phyloP scores from a whole-genome alignment of 2,797 vertebrate species.

The Chiloscyllium punctatum region DNA sequence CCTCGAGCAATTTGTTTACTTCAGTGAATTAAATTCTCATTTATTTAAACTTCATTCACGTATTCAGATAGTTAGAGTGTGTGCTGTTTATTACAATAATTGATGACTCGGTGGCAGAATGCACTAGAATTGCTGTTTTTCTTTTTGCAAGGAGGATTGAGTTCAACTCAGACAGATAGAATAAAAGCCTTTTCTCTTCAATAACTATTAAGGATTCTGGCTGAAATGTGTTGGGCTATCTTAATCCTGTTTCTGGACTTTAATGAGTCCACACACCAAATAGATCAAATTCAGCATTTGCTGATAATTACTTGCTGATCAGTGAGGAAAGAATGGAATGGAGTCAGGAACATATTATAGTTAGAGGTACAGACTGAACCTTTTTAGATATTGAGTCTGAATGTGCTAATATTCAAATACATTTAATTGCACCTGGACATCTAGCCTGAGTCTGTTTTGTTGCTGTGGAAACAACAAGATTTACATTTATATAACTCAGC shows the following conservation, averaged over 20 bases:
- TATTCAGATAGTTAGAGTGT: background rate
- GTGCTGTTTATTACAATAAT: background rate
- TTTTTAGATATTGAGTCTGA: background rate
- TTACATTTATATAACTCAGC: background rate
- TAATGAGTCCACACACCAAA: background rate
- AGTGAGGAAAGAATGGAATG: background rate
- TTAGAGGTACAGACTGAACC: background rate
- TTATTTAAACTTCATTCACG: background rate
- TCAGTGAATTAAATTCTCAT: slow-evolving; percentile 9
- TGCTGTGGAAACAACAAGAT: background rate
- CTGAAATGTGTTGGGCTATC: background rate
- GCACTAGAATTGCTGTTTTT: background rate
- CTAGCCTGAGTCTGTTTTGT: background rate
- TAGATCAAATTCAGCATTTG: background rate
- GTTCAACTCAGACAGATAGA: background rate
- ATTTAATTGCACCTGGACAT: background rate
- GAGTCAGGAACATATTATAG: background rate
- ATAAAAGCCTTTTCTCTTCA: background rate
- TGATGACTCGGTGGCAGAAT: background rate
- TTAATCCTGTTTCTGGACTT: background rate
- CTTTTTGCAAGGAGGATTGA: background rate
- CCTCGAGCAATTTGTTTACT: background rate
- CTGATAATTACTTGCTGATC: background rate
- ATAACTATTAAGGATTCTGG: background rate
- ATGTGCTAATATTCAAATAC: slow-evolving; percentile 1